Conservation (phyloP, 2,797 vertebrate species). For the Notolepis coatsorum region DNA sequence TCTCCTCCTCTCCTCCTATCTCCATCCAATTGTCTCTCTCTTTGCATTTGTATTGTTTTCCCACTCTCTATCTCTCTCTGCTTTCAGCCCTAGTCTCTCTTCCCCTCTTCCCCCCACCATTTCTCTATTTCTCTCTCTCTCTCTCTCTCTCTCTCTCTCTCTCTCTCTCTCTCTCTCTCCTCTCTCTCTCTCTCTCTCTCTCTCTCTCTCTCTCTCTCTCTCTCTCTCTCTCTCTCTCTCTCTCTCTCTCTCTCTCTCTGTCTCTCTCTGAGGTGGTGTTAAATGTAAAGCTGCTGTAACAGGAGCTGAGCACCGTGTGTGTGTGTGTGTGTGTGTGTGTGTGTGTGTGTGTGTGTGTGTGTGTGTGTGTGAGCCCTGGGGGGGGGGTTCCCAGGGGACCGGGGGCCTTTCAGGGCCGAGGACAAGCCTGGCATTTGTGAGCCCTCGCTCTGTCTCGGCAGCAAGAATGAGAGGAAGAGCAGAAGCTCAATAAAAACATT, state of each 20-base stretch:
- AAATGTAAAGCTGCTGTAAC: slow-evolving; percentile 87
- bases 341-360: slow-evolving; percentile 45
- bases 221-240: slow-evolving; percentile 15
- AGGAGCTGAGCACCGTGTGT: slow-evolving; percentile 74
- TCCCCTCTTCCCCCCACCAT: slow-evolving; percentile 19
- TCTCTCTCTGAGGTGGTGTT: slow-evolving; percentile 73
- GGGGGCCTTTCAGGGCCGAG: slow-evolving; percentile 81
- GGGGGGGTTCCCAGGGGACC: slow-evolving; percentile 64
- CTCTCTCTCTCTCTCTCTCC: slow-evolving; percentile 10
- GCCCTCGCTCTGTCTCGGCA: slow-evolving; percentile 59
- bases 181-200: slow-evolving; percentile 14
- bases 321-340: slow-evolving; percentile 49
- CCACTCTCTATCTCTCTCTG: neutral
- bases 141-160: neutral
- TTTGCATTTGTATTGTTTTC: neutral
- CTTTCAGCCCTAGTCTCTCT: neutral
- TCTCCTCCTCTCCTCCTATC: slow-evolving; percentile 15
- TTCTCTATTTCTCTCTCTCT: slow-evolving; percentile 31
- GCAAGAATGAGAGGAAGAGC: slow-evolving; percentile 85
- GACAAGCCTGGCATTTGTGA: slow-evolving; percentile 85
- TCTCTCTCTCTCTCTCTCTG: slow-evolving; percentile 3
- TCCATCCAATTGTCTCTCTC: neutral
- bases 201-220: slow-evolving; percentile 42
- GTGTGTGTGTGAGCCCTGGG: slow-evolving; percentile 36
- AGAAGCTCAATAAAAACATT: slow-evolving; percentile 88